Evolutionary conservation across 1,140 invertebrate genomes (phyloP), one percentile per base, ranked within the genome.

Genomic region (Ridgeia piscesae): DNA sequence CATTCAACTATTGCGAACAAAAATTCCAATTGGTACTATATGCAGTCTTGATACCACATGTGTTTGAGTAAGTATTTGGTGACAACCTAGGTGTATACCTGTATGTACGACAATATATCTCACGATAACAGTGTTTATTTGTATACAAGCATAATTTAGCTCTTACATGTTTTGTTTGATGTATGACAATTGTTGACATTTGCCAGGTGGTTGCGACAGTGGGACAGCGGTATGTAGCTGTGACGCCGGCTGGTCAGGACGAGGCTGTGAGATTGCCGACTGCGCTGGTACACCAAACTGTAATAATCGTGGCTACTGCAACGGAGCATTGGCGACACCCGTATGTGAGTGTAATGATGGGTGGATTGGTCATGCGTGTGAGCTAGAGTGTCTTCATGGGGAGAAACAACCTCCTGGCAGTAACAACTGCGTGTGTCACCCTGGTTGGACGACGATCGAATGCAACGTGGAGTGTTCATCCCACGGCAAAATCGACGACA

Each of bases 221-320:
- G 92, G 92, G 42, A 92, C 93, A 58, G 93, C 93, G 89, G 92
- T 89, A 14, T 95, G 94, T 92, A 94, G 93, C 35, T 95, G 94
- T 93, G 89, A 94, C 33, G 93, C 93, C 11, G 94, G 94, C 42
- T 95, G 94, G 94, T 93, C 93, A 42, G 94, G 93, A 33, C 93
- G 94, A 33, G 94, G 94, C 0, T 95, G 94, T 94, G 94, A 95
- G 91, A 90, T 93, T 92, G 88, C 94, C 6, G 94, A 95, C 91
- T 95, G 94, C 93, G 93, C 94, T 58, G 94, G 94, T 9, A 92
- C 93, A 27, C 94, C 94, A 6, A 93, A 95, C 92, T 95, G 94
- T 93, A 92, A 35, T 34, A 48, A 14, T 9, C 34, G 48, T 33
- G 91, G 91, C 48, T 42, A 35, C 35, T 92, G 88, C 33, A 92